These are phyloP conservation scores for Danio tinwini DNA, from an alignment of 2,797 vertebrate genomes.

Conservation along the genomic window DNA sequence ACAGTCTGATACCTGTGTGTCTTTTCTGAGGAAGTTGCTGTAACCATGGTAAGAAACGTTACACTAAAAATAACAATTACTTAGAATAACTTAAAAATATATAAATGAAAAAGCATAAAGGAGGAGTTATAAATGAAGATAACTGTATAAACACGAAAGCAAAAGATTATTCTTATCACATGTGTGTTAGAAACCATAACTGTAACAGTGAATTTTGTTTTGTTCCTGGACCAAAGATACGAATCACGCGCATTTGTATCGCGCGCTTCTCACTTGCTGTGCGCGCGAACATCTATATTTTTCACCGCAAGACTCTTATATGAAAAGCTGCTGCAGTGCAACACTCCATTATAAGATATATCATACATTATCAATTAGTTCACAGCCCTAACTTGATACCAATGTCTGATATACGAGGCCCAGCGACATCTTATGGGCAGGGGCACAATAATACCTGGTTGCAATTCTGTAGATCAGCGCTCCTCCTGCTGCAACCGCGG, in stretches of 20 bases:
- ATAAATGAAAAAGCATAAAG: not conserved
- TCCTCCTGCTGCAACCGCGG: constrained; percentile 82
- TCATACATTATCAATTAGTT: not conserved
- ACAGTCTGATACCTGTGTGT: not conserved
- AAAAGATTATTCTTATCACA: not conserved
- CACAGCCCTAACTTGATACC: not conserved
- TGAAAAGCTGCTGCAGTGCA: not conserved
- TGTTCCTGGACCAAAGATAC: not conserved
- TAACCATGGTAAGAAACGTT: not conserved
- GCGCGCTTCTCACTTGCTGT: not conserved
- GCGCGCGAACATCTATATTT: not conserved
- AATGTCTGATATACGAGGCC: constrained; percentile 5
- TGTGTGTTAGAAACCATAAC: not conserved
- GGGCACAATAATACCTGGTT: constrained; percentile 77
- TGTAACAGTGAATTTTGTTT: not conserved
- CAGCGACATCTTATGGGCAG: constrained; percentile 6
- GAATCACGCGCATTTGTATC: not conserved
- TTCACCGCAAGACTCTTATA: not conserved
- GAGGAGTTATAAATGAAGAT: no score
- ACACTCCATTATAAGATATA: no score
- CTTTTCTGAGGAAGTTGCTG: not conserved
- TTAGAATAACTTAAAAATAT: not conserved
- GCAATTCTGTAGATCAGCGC: constrained; percentile 85
- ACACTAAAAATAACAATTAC: not conserved
- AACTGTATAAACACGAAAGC: no score